Base-by-base conservation (phyloP, 2,797 vertebrate genomes). In the Aulostomus chinensis region DNA sequence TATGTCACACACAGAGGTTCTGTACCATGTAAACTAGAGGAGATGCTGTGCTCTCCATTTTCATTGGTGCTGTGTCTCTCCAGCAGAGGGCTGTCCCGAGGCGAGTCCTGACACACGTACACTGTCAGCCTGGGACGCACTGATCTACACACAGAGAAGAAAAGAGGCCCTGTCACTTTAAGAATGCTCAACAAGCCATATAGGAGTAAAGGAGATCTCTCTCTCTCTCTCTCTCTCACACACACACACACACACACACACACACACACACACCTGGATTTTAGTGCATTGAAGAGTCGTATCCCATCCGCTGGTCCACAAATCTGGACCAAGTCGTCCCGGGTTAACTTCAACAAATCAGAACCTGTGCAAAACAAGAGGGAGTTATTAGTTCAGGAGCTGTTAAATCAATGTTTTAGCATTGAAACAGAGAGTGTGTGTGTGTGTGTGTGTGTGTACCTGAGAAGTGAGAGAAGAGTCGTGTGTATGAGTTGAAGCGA, bases 381-480 rank as follows among this genome's bases (percentile, higher is more conserved):
- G 4, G 47, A 1, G 14, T 66, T 40, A 60, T 13, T 21, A 11
- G 1, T 1, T 11, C 15, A 9, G 28, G 12, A 26, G 28, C 22
- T n/a, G 20, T 32, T 12, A n/a, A 9, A n/a, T n/a, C n/a, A n/a
- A n/a, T n/a, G n/a, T n/a, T n/a, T n/a, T n/a, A n/a, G n/a, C n/a
- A n/a, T n/a, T n/a, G n/a, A n/a, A n/a, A n/a, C n/a, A n/a, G n/a
- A n/a, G n/a, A n/a, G n/a, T n/a, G 5, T 32, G 18, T 17, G 28
- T 20, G 24, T 38, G 28, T 47, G 17, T 20, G 14, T 16, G 18
- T 28, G 29, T 33, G 25, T 10, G 25, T 73, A 91, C 95, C 94
- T 96, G 95, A 95, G 93, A 96, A 97, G 84, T 95, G 94, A 77
- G 94, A 92, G 69, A 97, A 97, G 79, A 97, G 87, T 73, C 94